Conservation (phyloP, 53 echinoderm and acorn worm genomes). For the Temnopleurus reevesii region DNA sequence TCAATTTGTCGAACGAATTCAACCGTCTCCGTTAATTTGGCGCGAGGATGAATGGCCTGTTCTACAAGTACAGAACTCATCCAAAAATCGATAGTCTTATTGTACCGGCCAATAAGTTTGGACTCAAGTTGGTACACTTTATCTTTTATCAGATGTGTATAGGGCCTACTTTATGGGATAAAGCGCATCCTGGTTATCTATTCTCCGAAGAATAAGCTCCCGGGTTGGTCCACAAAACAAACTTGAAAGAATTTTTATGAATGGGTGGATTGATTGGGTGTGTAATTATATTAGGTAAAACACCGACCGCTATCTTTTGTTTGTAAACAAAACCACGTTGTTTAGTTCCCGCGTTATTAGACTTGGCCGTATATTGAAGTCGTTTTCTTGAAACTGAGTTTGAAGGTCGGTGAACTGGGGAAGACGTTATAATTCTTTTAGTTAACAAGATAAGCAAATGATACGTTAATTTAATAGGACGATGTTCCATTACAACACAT, state of each 20-base stretch:
- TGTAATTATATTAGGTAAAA: background rate
- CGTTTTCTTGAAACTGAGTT: background rate
- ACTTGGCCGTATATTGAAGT: background rate
- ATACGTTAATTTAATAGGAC: too few species aligned
- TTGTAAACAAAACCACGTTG: conserved; percentile 6
- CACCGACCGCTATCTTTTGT: conserved; percentile 18
- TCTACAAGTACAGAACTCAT: too few species aligned
- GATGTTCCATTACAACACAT: too few species aligned
- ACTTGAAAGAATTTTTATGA: background rate
- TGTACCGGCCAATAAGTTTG: too few species aligned
- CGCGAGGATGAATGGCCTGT: too few species aligned
- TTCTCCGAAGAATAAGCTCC: background rate
- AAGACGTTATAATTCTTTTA: too few species aligned
- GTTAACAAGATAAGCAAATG: too few species aligned
- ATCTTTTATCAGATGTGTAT: background rate
- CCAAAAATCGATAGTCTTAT: too few species aligned
- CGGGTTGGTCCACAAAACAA: background rate
- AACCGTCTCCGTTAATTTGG: too few species aligned
- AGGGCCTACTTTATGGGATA: background rate
- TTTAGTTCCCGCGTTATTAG: background rate
- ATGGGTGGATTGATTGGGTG: background rate
- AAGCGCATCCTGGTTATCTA: background rate
- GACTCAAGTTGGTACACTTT: too few species aligned
- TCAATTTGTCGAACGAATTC: too few species aligned
- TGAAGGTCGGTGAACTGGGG: background rate